Evolutionary conservation across 2,113 vertebrate species (phyloP).

Genomic region (Hippopotamus amphibius): DNA sequence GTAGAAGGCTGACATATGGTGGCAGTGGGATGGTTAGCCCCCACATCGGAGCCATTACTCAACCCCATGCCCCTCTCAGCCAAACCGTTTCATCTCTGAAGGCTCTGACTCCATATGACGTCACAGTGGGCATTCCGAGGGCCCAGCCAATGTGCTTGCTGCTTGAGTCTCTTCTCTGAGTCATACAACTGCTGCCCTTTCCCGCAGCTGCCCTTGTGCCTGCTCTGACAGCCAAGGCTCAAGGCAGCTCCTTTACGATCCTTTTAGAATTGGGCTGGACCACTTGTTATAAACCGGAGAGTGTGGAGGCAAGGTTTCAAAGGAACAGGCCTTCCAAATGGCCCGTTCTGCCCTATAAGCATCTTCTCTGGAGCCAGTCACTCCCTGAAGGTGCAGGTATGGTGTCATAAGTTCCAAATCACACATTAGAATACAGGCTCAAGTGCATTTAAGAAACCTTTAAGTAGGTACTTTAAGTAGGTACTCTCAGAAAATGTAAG

Average conservation of each 20-base stretch:
- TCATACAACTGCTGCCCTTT: not conserved
- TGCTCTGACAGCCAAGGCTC: not conserved
- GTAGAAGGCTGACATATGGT: constrained; percentile 50
- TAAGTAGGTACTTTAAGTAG: not conserved
- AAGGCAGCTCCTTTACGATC: not conserved
- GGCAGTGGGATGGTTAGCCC: not conserved
- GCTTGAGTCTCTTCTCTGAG: not conserved
- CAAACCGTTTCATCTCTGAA: constrained; percentile 34
- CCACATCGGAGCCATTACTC: constrained; percentile 60
- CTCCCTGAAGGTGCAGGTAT: not conserved
- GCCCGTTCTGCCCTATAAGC: not conserved
- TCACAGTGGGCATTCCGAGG: constrained; percentile 67
- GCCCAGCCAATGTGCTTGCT: not conserved
- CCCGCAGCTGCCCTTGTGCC: not conserved
- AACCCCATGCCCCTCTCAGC: constrained; percentile 52
- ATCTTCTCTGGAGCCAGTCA: constrained; percentile 25
- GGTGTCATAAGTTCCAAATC: not conserved
- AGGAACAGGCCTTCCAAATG: not conserved
- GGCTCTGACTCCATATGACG: constrained; percentile 50
- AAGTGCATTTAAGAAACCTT: not conserved
- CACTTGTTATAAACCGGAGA: not conserved
- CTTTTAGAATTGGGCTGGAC: not conserved
- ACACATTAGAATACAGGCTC: not conserved
- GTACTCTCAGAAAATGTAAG: not conserved
- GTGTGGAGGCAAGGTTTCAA: not conserved